Evolutionary conservation across 2,888 invertebrate genomes (phyloP).

Genomic region (Mesodorylaimus sp.): DNA sequence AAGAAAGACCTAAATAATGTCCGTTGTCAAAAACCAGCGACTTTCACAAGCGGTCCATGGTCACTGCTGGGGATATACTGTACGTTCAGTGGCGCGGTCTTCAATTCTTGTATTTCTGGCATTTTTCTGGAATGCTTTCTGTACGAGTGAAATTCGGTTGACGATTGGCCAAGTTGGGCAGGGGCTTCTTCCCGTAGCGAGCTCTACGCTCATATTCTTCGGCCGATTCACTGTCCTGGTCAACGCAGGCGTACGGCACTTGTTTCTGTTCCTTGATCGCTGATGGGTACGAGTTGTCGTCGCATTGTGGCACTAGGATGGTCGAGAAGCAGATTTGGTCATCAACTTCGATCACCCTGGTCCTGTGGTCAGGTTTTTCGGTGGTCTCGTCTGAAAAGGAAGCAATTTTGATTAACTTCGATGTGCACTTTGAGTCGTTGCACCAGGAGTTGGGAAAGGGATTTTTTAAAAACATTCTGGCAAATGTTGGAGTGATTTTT

Average conservation of each 20-base stretch:
- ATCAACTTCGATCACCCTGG: slow-evolving; percentile 6
- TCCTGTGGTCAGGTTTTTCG: neutral
- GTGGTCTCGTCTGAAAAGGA: neutral
- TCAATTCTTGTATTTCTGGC: too few relatives aligned
- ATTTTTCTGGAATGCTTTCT: too few relatives aligned
- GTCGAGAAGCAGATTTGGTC: slow-evolving; percentile 11
- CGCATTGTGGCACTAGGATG: slow-evolving; percentile 9
- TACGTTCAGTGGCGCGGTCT: too few relatives aligned
- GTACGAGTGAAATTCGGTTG: too few relatives aligned
- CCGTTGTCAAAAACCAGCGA: too few relatives aligned
- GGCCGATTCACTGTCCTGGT: slow-evolving; percentile 10
- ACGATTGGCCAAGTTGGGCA: slow-evolving; percentile 10
- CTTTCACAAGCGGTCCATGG: too few relatives aligned
- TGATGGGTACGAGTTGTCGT: neutral
- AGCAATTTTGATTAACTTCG: neutral
- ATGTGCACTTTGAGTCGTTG: too few relatives aligned
- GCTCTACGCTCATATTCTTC: slow-evolving; percentile 12
- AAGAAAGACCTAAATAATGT: too few relatives aligned
- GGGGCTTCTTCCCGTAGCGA: slow-evolving; percentile 14
- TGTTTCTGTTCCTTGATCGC: slow-evolving; percentile 7
- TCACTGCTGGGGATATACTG: too few relatives aligned
- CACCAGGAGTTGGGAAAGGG: too few relatives aligned
- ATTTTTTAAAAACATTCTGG: too few relatives aligned
- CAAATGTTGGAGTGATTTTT: neutral
- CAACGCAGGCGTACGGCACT: slow-evolving; percentile 18